Evolutionary conservation across 2,888 invertebrate species (phyloP).

Genomic region (Oasisia sp.): DNA sequence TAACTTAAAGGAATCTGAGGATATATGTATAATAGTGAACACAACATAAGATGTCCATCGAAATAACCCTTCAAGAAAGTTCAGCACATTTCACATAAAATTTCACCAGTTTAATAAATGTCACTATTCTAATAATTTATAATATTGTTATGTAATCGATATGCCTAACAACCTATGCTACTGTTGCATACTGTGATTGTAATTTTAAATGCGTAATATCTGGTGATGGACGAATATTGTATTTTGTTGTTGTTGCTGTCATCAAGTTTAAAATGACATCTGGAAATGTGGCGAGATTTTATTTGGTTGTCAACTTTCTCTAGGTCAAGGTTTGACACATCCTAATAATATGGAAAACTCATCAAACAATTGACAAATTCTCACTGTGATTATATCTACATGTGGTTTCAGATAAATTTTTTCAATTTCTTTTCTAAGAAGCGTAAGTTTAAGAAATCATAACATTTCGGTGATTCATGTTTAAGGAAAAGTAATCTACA

Average conservation of each 20-base stretch:
- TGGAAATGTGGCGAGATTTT: background rate
- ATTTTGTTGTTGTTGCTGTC: background rate
- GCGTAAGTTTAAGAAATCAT: background rate
- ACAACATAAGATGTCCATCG: background rate
- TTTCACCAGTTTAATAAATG: background rate
- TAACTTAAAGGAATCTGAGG: background rate
- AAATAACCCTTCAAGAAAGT: background rate
- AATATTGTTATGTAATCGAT: background rate
- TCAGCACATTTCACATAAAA: background rate
- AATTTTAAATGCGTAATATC: background rate
- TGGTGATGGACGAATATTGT: background rate
- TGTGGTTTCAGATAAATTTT: background rate
- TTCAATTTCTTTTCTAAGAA: conserved; percentile 8
- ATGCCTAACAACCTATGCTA: background rate
- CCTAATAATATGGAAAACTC: background rate
- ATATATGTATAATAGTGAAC: background rate
- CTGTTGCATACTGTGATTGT: background rate
- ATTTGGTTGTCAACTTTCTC: background rate
- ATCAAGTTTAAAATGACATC: background rate
- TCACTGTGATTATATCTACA: background rate
- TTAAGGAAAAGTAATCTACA: background rate
- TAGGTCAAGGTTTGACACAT: background rate
- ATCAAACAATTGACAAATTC: background rate
- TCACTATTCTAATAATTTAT: background rate
- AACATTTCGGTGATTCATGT: background rate